phyloP scores from a whole-genome alignment of 2,113 vertebrate genomes.

The Salminus brasiliensis region DNA sequence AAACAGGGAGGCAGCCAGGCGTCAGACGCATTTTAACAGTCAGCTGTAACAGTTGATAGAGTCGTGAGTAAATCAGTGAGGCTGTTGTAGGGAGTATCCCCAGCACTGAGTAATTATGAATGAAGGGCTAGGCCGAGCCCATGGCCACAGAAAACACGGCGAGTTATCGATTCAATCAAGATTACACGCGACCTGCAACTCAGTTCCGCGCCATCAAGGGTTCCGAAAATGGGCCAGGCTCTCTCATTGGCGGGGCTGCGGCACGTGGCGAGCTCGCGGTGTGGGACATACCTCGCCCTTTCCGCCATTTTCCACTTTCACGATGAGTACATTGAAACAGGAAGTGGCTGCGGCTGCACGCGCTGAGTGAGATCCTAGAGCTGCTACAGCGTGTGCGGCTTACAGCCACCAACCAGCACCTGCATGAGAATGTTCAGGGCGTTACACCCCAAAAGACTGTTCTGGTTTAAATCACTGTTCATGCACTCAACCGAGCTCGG shows the following conservation, averaged over 20 bases:
- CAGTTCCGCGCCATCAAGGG: conserved; percentile 59
- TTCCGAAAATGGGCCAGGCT: neutral
- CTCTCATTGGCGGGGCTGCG: neutral
- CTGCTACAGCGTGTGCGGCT: neutral
- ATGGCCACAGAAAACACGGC: conserved; percentile 63
- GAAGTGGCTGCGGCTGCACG: conserved; percentile 46
- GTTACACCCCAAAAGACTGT: neutral
- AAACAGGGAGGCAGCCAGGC: neutral
- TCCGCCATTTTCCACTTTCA: conserved; percentile 30
- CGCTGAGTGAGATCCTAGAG: neutral
- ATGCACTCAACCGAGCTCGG: conserved; percentile 8
- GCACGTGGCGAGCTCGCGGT: neutral
- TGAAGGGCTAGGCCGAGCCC: conserved; percentile 65
- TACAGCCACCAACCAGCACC: conserved; percentile 12
- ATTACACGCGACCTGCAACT: conserved; percentile 47
- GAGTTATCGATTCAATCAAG: conserved; percentile 59
- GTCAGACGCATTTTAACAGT: conserved; percentile 47
- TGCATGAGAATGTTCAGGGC: conserved; percentile 18
- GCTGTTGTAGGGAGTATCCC: conserved; percentile 63
- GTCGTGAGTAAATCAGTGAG: conserved; percentile 58
- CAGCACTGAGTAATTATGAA: conserved; percentile 75
- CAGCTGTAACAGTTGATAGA: conserved; percentile 67
- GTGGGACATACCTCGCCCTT: neutral
- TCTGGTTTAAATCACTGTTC: conserved; percentile 41
- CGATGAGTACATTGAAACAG: conserved; percentile 12